phyloP scores from a whole-genome alignment of 2,113 vertebrate species.

The Cnemophilus loriae region DNA sequence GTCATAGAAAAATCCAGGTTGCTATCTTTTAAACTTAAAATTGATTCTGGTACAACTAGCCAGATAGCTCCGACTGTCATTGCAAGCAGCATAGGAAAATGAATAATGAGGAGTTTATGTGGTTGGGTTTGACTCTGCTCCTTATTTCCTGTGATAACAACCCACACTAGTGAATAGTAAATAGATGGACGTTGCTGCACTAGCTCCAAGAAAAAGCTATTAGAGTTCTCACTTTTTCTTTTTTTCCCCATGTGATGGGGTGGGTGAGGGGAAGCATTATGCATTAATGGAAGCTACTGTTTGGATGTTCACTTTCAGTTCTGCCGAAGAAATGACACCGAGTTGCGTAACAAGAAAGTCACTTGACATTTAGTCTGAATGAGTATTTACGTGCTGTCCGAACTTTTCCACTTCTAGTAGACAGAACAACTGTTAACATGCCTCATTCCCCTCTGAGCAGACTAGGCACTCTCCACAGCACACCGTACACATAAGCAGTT shows the following conservation, averaged over 20 bases:
- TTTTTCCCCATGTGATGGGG: rapidly evolving
- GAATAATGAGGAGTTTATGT: background rate
- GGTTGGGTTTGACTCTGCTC: background rate
- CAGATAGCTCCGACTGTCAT: background rate
- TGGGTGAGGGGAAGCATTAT: background rate
- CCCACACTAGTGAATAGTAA: background rate
- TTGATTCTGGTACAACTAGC: background rate
- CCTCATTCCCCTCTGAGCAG: background rate
- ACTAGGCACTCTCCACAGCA: background rate
- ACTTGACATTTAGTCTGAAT: background rate
- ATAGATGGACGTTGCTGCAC: background rate
- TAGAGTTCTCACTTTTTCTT: rapidly evolving
- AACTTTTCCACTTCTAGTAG: no score
- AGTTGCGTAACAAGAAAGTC: background rate
- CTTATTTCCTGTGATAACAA: background rate
- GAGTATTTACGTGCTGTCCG: rapidly evolving
- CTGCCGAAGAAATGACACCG: rapidly evolving
- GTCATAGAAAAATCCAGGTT: background rate
- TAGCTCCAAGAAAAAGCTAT: background rate
- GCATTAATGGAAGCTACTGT: background rate
- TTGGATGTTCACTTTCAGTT: background rate
- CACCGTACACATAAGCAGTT: rapidly evolving
- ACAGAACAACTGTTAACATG: background rate
- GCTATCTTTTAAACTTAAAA: background rate
- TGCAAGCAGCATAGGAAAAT: background rate